Percentiles rank a stretch among this genome's conserved stretches.
Evolutionary conservation across 2,888 invertebrate genomes (phyloP).

Genomic region (Dermolepida albohirtum): DNA sequence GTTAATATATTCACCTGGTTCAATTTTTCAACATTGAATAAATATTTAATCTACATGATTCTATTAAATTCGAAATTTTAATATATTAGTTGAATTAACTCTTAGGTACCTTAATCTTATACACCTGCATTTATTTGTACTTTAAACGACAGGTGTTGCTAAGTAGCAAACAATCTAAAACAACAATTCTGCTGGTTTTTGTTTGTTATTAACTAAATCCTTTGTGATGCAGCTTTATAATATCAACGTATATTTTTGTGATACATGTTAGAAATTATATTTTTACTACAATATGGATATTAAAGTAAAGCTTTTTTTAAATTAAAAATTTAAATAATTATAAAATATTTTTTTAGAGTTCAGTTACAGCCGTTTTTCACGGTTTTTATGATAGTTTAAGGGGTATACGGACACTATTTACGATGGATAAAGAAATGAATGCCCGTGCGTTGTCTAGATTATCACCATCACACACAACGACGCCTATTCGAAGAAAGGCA

Average conservation of each 20-base stretch:
- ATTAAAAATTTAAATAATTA: background rate
- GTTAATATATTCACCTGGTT: too few relatives aligned
- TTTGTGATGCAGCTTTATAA: constrained; percentile 21
- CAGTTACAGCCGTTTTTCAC: constrained; percentile 74
- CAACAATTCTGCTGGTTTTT: background rate
- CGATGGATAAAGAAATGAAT: constrained; percentile 83
- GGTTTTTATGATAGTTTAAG: constrained; percentile 84
- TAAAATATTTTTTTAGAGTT: constrained; percentile 69
- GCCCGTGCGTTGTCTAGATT: constrained; percentile 71
- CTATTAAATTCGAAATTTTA: too few relatives aligned
- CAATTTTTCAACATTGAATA: too few relatives aligned
- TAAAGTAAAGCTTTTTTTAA: constrained; percentile 39
- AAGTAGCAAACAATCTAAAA: too few relatives aligned
- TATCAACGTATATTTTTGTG: constrained; percentile 6
- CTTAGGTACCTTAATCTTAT: too few relatives aligned
- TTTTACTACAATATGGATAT: constrained; percentile 44
- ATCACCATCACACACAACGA: constrained; percentile 67
- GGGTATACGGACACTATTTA: constrained; percentile 80
- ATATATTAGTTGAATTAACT: too few relatives aligned
- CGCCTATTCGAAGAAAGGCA: constrained; percentile 62
- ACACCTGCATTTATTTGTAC: too few relatives aligned
- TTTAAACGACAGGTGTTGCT: constrained; percentile 6
- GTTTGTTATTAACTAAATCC: constrained; percentile 6
- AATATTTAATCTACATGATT: too few relatives aligned
- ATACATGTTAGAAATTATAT: constrained; percentile 6